Evolutionary conservation across 2,797 vertebrate species (phyloP), one percentile per base, ranked within the genome.

Genomic region (Centroberyx gerrardi): DNA sequence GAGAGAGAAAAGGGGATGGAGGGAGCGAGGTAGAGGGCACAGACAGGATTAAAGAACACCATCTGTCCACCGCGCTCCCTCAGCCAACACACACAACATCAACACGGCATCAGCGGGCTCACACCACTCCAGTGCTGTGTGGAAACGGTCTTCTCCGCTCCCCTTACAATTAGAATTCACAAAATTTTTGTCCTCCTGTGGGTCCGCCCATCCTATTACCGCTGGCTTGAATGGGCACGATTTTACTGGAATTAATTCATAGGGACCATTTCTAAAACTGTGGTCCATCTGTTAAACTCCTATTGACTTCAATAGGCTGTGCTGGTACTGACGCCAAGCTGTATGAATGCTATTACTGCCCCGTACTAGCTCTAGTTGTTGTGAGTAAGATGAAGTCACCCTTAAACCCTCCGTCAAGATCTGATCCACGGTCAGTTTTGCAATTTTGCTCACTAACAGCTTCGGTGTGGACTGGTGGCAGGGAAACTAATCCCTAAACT

Each of bases 21-120:
- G 10, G 58, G 48, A 63, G 76, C 71, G 65, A 78, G 62, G 53
- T 17, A 61, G 62, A 91, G 84, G 69, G 14, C 81, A 60, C 78
- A 92, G 90, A 93, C 89, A 63, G 92, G 91, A 92, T 93, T 94
- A 94, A 91, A 93, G 73, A 76, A 82, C 72, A 80, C 93, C 91
- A 94, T 93, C 93, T 94, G 93, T 91, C 84, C 81, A 48, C 78
- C 38, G 33, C 68, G 67, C 78, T 68, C 72, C 62, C 55, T 64
- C 75, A 83, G 77, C 66, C 80, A 66, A 53, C 52, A 85, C 74
- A 86, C 63, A 76, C 83, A 87, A 82, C 75, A 89, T 76, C 69
- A 66, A 80, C 9, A 52, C 15, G 74, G 48, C 69, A 71, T 68
- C 60, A 70, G 54, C 49, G 40, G 31, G 49, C 58, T 22, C 67